Evolutionary conservation across 2,797 vertebrate genomes (phyloP).

Genomic region (Sphaeramia orbicularis): DNA sequence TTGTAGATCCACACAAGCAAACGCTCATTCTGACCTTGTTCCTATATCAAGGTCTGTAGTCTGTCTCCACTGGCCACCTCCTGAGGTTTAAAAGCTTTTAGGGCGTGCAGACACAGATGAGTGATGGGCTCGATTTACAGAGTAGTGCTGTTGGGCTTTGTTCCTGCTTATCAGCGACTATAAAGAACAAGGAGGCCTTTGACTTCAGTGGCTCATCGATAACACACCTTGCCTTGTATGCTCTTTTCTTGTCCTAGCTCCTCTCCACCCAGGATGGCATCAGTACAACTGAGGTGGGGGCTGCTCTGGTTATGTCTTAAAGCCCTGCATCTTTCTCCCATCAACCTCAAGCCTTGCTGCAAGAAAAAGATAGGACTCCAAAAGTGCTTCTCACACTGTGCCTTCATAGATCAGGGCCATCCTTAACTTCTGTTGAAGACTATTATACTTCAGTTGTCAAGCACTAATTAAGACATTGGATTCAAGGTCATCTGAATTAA

Average conservation of each 20-base stretch:
- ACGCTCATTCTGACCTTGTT: conserved; percentile 66
- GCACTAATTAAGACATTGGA: no score
- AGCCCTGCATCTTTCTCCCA: conserved; percentile 28
- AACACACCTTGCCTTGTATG: conserved; percentile 84
- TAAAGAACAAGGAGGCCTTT: conserved; percentile 77
- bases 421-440: not conserved
- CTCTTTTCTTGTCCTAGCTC: conserved; percentile 89
- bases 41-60: conserved; percentile 58
- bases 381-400: conserved; percentile 64
- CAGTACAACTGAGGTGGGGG: conserved; percentile 97
- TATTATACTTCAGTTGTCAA: no score
- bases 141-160: conserved; percentile 70
- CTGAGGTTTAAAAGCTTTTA: conserved; percentile 81
- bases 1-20: conserved; percentile 9
- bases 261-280: conserved; percentile 96
- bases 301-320: conserved; percentile 65
- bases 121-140: conserved; percentile 75
- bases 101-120: conserved; percentile 62
- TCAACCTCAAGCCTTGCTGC: conserved; percentile 32
- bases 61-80: conserved; percentile 63
- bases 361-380: conserved; percentile 31
- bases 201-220: conserved; percentile 85
- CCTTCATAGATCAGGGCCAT: conserved; percentile 2
- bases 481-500: no score
- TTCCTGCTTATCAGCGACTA: conserved; percentile 76